Percentiles rank a stretch among this genome's conserved stretches.
phyloP scores from a whole-genome alignment of 2,888 invertebrate species.

The Aporophyla lueneburgensis region DNA sequence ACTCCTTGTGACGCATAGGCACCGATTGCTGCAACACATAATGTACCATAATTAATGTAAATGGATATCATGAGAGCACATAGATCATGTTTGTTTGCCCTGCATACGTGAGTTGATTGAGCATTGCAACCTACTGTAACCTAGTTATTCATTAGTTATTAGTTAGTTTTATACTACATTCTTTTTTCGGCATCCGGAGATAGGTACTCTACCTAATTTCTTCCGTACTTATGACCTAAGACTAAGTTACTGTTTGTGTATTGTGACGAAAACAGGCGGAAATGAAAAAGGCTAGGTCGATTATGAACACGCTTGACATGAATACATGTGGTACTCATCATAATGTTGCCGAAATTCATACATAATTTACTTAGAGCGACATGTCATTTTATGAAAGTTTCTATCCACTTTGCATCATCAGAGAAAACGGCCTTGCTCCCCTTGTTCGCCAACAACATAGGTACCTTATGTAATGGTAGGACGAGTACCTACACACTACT shows the following conservation, averaged over 20 bases:
- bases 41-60: conserved; percentile 47
- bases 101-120: conserved; percentile 51
- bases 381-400: conserved; percentile 40
- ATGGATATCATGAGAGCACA: conserved; percentile 35
- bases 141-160: no score
- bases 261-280: conserved; percentile 18
- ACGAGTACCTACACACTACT: conserved; percentile 12
- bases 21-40: conserved; percentile 92
- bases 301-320: conserved; percentile 43
- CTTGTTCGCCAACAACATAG: conserved; percentile 22
- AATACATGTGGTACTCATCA: conserved; percentile 22
- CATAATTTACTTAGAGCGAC: conserved; percentile 32
- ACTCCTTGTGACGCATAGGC: conserved; percentile 95
- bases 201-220: not conserved
- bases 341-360: conserved; percentile 28
- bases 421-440: conserved; percentile 37
- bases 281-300: conserved; percentile 8
- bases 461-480: conserved; percentile 46
- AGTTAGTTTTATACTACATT: no score
- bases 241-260: not conserved
- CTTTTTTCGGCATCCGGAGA: not conserved
- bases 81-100: conserved; percentile 57
- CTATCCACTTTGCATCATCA: conserved; percentile 44
- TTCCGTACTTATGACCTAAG: conserved; percentile 1
- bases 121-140: conserved; percentile 19